A percentile compares a stretch with the other conserved stretches of the same genome.
Evolutionary conservation across 2,888 invertebrate species (phyloP).

Genomic region (Parnassius glacialis): DNA sequence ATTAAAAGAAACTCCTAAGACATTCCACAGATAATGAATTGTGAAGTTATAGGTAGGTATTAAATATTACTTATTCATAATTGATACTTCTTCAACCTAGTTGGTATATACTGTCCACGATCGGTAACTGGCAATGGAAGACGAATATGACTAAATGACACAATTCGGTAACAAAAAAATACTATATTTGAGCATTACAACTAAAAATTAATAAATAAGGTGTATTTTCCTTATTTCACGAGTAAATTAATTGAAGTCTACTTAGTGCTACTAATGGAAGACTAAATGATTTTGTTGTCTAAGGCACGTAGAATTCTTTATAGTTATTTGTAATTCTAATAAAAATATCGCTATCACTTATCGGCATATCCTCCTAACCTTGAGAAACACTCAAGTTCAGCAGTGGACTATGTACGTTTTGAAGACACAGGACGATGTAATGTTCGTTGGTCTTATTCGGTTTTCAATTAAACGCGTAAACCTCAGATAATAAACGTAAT

Average conservation of each 20-base stretch:
- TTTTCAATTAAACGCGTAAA: no score
- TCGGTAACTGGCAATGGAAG: constrained; percentile 67
- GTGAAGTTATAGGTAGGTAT: neutral
- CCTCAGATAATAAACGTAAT: no score
- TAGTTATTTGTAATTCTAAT: constrained; percentile 7
- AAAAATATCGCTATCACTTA: no score
- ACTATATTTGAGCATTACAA: constrained; percentile 38
- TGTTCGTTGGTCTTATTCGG: no score
- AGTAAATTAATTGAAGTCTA: constrained; percentile 2
- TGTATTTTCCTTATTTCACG: neutral
- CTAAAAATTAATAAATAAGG: constrained; percentile 26
- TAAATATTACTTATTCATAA: constrained; percentile 18
- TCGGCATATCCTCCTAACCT: no score
- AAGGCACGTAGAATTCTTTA: constrained; percentile 60
- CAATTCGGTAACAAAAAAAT: constrained; percentile 57
- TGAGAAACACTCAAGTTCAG: no score
- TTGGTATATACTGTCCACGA: constrained; percentile 36
- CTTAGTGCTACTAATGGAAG: constrained; percentile 52
- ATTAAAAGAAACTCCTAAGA: neutral
- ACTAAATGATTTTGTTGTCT: constrained; percentile 74
- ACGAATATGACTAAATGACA: constrained; percentile 46
- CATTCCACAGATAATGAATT: constrained; percentile 1
- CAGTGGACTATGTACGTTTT: no score
- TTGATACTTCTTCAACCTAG: constrained; percentile 26
- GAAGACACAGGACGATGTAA: no score